Evolutionary conservation across 2,797 vertebrate species (phyloP).

Genomic region (Phylloscopus collybita): DNA sequence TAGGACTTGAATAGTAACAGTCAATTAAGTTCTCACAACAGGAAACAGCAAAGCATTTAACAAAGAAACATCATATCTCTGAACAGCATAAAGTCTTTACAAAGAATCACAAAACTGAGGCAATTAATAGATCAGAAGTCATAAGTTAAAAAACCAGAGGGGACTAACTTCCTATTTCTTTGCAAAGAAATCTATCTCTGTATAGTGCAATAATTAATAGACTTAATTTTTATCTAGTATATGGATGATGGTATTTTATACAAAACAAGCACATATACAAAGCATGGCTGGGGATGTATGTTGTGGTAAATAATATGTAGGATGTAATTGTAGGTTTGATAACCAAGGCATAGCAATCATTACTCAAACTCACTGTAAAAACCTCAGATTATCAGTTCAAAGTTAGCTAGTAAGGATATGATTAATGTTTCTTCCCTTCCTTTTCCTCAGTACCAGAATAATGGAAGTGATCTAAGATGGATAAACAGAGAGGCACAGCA

Average conservation of each 20-base stretch:
- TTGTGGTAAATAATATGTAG: background rate
- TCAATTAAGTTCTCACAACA: constrained; percentile 71
- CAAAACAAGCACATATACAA: background rate
- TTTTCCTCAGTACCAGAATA: constrained; percentile 37
- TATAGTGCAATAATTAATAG: background rate
- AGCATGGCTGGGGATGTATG: background rate
- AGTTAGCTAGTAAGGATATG: constrained; percentile 34
- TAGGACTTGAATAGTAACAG: constrained; percentile 64
- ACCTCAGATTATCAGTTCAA: background rate
- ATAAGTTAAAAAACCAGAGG: background rate
- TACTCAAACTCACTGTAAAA: background rate
- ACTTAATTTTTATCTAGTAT: background rate
- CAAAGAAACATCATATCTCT: constrained; percentile 56
- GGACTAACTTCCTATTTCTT: background rate
- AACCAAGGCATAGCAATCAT: background rate
- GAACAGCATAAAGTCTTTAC: background rate
- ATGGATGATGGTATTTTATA: background rate
- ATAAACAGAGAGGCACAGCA: constrained; percentile 10
- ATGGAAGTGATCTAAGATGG: constrained; percentile 12
- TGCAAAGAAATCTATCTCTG: background rate
- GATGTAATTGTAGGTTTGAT: background rate
- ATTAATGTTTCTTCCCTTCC: constrained; percentile 57
- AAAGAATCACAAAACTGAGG: constrained; percentile 31
- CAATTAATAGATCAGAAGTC: constrained; percentile 29
- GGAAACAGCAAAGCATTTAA: constrained; percentile 66